Conservation (phyloP, 2,797 vertebrate species). For the Chrosomus eos region DNA sequence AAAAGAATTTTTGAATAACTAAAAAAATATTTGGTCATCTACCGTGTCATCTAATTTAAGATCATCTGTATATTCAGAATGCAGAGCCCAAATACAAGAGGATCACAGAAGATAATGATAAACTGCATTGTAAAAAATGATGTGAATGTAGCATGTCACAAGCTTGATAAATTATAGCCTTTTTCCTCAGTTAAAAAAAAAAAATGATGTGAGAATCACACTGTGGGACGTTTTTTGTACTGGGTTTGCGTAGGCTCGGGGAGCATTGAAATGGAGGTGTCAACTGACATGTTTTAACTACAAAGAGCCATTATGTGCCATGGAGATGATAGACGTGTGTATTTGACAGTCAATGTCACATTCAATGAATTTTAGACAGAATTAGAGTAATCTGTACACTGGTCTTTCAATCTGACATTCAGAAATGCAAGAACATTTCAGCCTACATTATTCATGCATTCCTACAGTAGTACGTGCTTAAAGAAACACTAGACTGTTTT, state of each 20-base stretch:
- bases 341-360: constrained; percentile 6
- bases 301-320: constrained; percentile 13
- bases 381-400: constrained; percentile 10
- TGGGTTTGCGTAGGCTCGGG: not conserved
- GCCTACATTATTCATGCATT: not conserved
- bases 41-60: constrained; percentile 72
- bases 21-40: constrained; percentile 59
- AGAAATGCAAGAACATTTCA: not conserved
- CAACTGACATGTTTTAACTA: constrained; percentile 23
- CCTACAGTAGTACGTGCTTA: not conserved
- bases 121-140: constrained; percentile 41
- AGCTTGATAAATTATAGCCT: constrained; percentile 46
- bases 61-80: constrained; percentile 70
- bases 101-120: constrained; percentile 69
- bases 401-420: not conserved
- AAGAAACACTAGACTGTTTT: too few relatives aligned
- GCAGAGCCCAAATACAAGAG: constrained; percentile 69
- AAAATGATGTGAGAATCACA: constrained; percentile 30
- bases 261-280: constrained; percentile 10
- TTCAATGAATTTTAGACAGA: constrained; percentile 12
- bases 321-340: constrained; percentile 10
- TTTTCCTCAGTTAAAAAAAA: not conserved
- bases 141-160: constrained; percentile 19
- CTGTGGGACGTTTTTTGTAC: constrained; percentile 22
- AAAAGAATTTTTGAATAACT: not conserved